Base-by-base conservation (phyloP, 2,888 invertebrate genomes). In the Napeogenes inachia region DNA sequence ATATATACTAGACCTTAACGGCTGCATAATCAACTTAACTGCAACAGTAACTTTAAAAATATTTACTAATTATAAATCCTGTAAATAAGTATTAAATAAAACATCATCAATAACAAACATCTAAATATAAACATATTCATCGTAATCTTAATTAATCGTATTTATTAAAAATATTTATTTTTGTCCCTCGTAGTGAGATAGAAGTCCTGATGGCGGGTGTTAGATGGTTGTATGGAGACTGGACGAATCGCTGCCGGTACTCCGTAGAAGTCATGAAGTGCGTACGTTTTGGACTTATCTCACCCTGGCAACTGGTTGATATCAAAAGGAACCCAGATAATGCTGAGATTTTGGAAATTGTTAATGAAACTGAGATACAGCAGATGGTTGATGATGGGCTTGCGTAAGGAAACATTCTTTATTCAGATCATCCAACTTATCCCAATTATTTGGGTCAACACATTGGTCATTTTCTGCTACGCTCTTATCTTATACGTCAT, bases 191-290 rank as follows among this genome's bases (percentile, higher is more conserved):
- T 60, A 85, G 89, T 66, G 95, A 95, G 82, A 93, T 94, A 88
- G 94, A 96, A 82, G 93, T 96, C 0, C 91, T 95, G 53, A 95
- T 96, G 94, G 93, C 95, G 0, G 96, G 94, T 0, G 94, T 96
- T 0, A 91, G 96, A 30, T 96, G 96, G 96, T 78, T 96, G 32
- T 93, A 93, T 77, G 92, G 93, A 56, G 92, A 95, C 72, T 96
- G 95, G 95, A 75, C 91, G 0, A 83, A 89, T 2, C 91, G 96
- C 1, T 89, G 92, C 30, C 79, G 85, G 30, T 75, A 90, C 66
- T 87, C 94, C 32, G 82, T 92, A 0, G 92, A 93, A 6, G 89
- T 96, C 0, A 89, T 96, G 82, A 89, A 91, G 2, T 95, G 95
- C 76, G 92, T 96, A 0, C 92, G 96, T 38, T 96, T 96, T 75